These are phyloP conservation scores for Belonocnema kinseyi DNA, from an alignment of 1,140 invertebrate species.

Conservation along the genomic window DNA sequence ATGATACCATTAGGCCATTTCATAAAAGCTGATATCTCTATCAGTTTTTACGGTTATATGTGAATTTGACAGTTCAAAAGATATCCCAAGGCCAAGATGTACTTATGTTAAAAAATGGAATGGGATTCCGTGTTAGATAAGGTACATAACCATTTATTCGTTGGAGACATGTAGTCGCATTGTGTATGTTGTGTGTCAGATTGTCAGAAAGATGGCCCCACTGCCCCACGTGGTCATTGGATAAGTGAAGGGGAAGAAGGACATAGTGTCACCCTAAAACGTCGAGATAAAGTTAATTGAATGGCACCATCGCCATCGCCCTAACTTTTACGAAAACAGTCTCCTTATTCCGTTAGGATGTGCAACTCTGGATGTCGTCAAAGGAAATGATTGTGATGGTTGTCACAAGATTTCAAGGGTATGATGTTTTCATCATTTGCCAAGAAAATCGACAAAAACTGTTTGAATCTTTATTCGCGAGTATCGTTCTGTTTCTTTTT, in stretches of 20 bases:
- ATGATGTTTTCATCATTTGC: no score
- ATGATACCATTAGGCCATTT: no score
- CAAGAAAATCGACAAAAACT: no score
- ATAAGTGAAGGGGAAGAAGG: slow-evolving; percentile 7
- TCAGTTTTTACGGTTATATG: not conserved
- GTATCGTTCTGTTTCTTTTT: no score
- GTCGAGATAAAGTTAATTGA: slow-evolving; percentile 57
- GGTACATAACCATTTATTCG: slow-evolving; percentile 4
- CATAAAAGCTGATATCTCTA: not conserved
- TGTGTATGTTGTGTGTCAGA: not conserved
- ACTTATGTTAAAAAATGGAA: not conserved
- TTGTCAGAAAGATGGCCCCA: no score
- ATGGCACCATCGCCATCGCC: slow-evolving; percentile 44
- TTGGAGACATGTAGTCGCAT: not conserved
- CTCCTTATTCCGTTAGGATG: no score
- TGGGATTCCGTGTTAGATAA: slow-evolving; percentile 1
- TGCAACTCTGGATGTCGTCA: no score
- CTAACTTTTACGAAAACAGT: not conserved
- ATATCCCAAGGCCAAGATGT: not conserved
- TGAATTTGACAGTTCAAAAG: not conserved
- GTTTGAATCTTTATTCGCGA: no score
- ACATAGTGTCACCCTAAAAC: not conserved
- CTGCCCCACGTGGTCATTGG: not conserved
- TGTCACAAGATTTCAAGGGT: no score
- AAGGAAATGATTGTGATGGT: no score